phyloP scores from a whole-genome alignment of 2,888 invertebrate species.

The Pristionchus fissidentatus region DNA sequence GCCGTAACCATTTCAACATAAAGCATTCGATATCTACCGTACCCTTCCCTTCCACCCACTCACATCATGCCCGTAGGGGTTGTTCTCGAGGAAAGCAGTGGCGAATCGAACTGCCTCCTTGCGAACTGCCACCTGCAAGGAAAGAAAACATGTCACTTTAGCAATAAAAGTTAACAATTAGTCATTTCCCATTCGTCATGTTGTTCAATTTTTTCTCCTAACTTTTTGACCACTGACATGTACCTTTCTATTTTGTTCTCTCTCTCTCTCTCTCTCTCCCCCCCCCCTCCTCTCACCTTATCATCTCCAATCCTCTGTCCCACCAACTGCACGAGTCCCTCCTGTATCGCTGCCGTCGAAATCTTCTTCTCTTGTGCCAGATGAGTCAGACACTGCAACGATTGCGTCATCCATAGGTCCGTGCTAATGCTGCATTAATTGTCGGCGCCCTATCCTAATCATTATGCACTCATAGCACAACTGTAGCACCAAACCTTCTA shows the following conservation, averaged over 20 bases:
- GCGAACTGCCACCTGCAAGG: slow-evolving; percentile 83
- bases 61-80: slow-evolving; percentile 81
- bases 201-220: no score
- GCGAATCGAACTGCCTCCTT: slow-evolving; percentile 87
- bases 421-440: neutral
- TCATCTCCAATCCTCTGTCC: slow-evolving; percentile 17
- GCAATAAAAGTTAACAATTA: neutral
- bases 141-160: neutral
- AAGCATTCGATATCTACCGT: neutral
- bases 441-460: neutral
- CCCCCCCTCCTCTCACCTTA: slow-evolving; percentile 19
- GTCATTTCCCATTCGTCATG: no score
- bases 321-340: slow-evolving; percentile 51
- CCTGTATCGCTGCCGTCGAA: slow-evolving; percentile 50
- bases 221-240: neutral
- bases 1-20: neutral
- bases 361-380: slow-evolving; percentile 53
- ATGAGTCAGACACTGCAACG: slow-evolving; percentile 68
- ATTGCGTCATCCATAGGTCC: neutral
- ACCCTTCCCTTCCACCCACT: slow-evolving; percentile 3
- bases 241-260: neutral
- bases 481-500: neutral
- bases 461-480: neutral
- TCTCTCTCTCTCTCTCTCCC: neutral
- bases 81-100: slow-evolving; percentile 85